These are phyloP conservation scores for Solen grandis DNA, from an alignment of 1,140 invertebrate species.

Conservation along the genomic window DNA sequence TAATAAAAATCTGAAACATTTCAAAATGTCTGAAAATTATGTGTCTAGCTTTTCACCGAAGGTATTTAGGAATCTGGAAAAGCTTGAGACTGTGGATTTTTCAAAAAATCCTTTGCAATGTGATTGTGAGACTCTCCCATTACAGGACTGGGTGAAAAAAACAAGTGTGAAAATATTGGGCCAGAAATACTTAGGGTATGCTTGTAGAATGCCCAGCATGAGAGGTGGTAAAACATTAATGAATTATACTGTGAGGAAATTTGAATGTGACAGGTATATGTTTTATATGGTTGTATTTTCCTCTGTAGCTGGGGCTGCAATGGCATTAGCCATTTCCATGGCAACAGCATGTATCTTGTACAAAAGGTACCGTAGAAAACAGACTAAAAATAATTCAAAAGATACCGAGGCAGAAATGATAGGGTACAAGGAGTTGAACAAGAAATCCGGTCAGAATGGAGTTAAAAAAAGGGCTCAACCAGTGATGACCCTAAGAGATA, in stretches of 20 bases:
- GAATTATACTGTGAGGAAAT: conserved; percentile 27
- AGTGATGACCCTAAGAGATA: conserved; percentile 20
- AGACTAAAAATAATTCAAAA: conserved; percentile 29
- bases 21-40: conserved; percentile 16
- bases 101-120: conserved; percentile 47
- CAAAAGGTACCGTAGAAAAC: conserved; percentile 4
- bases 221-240: conserved; percentile 19
- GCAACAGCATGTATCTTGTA: conserved; percentile 22
- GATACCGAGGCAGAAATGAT: background rate
- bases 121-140: conserved; percentile 36
- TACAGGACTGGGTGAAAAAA: conserved; percentile 32
- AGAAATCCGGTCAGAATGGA: background rate
- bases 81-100: conserved; percentile 45
- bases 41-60: conserved; percentile 12
- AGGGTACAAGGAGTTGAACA: conserved; percentile 13
- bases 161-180: conserved; percentile 14
- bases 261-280: conserved; percentile 45
- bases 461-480: conserved; percentile 5
- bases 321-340: conserved; percentile 35
- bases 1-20: conserved; percentile 16
- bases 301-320: conserved; percentile 21
- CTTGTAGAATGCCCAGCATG: conserved; percentile 20
- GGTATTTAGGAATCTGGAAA: conserved; percentile 17
- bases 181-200: conserved; percentile 31
- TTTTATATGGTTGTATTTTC: conserved; percentile 48